Conservation (phyloP, 2,113 vertebrate species). For the Alligator mississippiensis region DNA sequence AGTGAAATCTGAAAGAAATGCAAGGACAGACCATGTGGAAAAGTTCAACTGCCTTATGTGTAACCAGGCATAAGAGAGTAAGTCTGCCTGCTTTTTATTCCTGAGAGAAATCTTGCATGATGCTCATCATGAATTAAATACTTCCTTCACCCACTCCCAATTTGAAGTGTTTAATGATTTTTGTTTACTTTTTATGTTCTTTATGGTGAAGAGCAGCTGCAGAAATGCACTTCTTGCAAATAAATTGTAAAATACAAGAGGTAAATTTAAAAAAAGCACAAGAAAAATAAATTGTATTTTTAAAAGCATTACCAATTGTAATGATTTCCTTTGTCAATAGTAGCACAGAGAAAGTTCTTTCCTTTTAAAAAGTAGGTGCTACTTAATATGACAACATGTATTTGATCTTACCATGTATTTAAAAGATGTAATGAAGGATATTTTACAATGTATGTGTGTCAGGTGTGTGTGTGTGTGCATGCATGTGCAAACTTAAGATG, state of each 20-base stretch:
- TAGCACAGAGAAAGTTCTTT: background rate
- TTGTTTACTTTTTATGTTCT: accelerated
- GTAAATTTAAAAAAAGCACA: background rate
- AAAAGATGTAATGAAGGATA: background rate
- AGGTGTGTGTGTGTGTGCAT: background rate
- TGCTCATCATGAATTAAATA: accelerated
- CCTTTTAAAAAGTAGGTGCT: background rate
- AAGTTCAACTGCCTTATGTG: accelerated
- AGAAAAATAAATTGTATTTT: background rate
- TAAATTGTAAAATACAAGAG: accelerated
- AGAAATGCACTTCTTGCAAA: accelerated
- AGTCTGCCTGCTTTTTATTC: background rate
- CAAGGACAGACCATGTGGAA: accelerated
- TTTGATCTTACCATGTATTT: background rate
- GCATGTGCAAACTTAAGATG: background rate
- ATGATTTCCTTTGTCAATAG: background rate
- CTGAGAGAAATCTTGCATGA: background rate
- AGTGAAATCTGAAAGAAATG: accelerated
- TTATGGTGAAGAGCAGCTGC: background rate
- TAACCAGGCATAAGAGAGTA: accelerated
- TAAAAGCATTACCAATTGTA: background rate
- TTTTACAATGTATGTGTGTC: background rate
- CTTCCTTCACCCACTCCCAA: background rate
- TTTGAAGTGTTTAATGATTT: background rate
- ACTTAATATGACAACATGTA: background rate